phyloP scores from a whole-genome alignment of 2,888 invertebrate species.

The Crepidodera aurea region DNA sequence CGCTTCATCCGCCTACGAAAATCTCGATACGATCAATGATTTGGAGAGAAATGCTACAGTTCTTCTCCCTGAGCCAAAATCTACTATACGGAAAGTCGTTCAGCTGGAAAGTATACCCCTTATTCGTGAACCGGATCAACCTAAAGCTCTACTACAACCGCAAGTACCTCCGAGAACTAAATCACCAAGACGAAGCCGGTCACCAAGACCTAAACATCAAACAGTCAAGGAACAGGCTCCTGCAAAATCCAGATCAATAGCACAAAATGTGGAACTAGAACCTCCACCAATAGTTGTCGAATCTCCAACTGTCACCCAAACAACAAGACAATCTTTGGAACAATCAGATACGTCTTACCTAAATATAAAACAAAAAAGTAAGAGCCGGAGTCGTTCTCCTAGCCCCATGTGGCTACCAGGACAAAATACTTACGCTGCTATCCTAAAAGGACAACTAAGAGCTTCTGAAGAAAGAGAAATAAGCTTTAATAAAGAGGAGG shows the following conservation, averaged over 20 bases:
- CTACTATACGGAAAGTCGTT: constrained; percentile 15
- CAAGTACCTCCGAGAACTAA: constrained; percentile 44
- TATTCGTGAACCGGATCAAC: constrained; percentile 38
- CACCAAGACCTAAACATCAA: constrained; percentile 22
- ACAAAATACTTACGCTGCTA: constrained; percentile 80
- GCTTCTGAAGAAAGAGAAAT: constrained; percentile 36
- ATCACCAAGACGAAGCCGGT: constrained; percentile 63
- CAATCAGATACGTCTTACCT: constrained; percentile 3
- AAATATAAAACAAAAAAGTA: constrained; percentile 29
- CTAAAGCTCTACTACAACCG: constrained; percentile 26
- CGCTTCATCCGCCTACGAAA: constrained; percentile 40
- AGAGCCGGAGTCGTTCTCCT: constrained; percentile 68
- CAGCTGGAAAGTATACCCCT: constrained; percentile 35
- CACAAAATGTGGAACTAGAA: neutral
- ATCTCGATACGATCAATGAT: constrained; percentile 37
- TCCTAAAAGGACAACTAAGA: constrained; percentile 70
- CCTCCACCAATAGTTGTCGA: neutral
- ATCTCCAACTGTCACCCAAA: neutral
- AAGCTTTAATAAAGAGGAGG: constrained; percentile 14
- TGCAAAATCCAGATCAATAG: neutral
- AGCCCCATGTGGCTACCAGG: constrained; percentile 80
- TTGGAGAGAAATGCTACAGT: constrained; percentile 35
- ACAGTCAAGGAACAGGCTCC: neutral
- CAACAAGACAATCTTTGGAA: neutral
- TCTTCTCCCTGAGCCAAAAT: constrained; percentile 46